Percentiles rank a stretch among this genome's conserved stretches.
phyloP scores from a whole-genome alignment of 2,113 vertebrate species.

The Cottus gobio region DNA sequence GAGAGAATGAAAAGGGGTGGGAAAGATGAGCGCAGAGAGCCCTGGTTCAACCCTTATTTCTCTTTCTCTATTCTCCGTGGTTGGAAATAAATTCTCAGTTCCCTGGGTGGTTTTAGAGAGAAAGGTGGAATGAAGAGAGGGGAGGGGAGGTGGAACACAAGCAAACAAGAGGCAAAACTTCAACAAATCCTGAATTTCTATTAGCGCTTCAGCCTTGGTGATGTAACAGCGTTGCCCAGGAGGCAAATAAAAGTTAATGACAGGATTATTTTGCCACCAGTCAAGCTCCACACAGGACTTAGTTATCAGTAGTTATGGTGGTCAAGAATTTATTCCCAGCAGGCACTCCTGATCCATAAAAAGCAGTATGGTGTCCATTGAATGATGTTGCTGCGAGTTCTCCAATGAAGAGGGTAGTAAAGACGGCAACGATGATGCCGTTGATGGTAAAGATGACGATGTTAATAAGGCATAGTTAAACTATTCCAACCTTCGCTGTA shows the following conservation, averaged over 20 bases:
- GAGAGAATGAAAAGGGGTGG: slow-evolving; percentile 76
- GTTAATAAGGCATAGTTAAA: slow-evolving; percentile 44
- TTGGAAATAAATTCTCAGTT: slow-evolving; percentile 71
- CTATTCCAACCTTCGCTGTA: slow-evolving; percentile 13
- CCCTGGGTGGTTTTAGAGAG: slow-evolving; percentile 75
- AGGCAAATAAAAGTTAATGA: slow-evolving; percentile 71
- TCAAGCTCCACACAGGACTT: slow-evolving; percentile 41
- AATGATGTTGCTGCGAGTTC: slow-evolving; percentile 18
- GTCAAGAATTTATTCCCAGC: slow-evolving; percentile 57
- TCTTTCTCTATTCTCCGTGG: slow-evolving; percentile 62
- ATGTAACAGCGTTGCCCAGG: slow-evolving; percentile 60
- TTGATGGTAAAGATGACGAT: slow-evolving; percentile 41
- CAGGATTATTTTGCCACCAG: slow-evolving; percentile 69
- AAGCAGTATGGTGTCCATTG: slow-evolving; percentile 33
- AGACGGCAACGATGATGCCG: slow-evolving; percentile 13
- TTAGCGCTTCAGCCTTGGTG: slow-evolving; percentile 51
- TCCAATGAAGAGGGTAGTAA: slow-evolving; percentile 3
- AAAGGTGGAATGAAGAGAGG: slow-evolving; percentile 64
- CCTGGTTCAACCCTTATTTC: slow-evolving; percentile 67
- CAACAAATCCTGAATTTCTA: slow-evolving; percentile 64
- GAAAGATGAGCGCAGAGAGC: slow-evolving; percentile 76
- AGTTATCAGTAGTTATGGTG: slow-evolving; percentile 53
- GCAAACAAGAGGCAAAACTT: slow-evolving; percentile 70
- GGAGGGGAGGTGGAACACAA: slow-evolving; percentile 53
- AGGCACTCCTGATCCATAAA: slow-evolving; percentile 53